Base-by-base conservation (phyloP, 2,888 invertebrate genomes). In the Tetanocera ferruginea region DNA sequence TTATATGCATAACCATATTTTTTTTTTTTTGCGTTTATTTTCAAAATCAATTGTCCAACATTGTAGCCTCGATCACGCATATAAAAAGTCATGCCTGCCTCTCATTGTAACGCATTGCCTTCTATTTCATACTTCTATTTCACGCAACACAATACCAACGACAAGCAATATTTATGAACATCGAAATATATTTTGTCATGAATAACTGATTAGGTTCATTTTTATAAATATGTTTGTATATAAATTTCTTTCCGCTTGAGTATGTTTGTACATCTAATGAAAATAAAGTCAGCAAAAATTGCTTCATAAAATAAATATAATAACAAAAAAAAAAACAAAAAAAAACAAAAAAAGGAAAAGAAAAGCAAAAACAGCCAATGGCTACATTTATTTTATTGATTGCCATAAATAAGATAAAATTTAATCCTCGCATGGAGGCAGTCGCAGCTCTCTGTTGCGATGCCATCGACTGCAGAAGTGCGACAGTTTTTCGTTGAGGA, bases 361-460 rank as follows among this genome's bases (percentile, higher is more conserved):
- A 55, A 55, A 25, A 2, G 3, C 25, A 28, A 1, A 51, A 23
- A 17, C 25, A 25, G 23, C 49, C 51, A 23, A 23, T 4, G 34
- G 28, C 69, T 49, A 67, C 43, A 67, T 69, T 69, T 69, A 51
- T 57, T 60, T 72, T 72, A 55, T 72, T 34, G 57, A 60, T 37
- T 60, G 11, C 57, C 57, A 31, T 55, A 34, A 72, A 57, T 23
- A 72, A 60, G 72, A 34, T 60, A 25, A 72, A 55, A 37, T 60
- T 37, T 72, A 72, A 60, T 57, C 25, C 57, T 23, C 51, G 28
- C 11, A 51, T 49, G 51, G 69, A 6, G 49, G 4, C 51, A 14
- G 28, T 23, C 25, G 17, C 51, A 34, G 17, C 5, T 25, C 19
- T 8, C 28, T 11, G 17, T 1, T n/a, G 69, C 4, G 25, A 23